These are phyloP conservation scores for Spodoptera picta DNA, from an alignment of 2,888 invertebrate genomes.

Conservation along the genomic window DNA sequence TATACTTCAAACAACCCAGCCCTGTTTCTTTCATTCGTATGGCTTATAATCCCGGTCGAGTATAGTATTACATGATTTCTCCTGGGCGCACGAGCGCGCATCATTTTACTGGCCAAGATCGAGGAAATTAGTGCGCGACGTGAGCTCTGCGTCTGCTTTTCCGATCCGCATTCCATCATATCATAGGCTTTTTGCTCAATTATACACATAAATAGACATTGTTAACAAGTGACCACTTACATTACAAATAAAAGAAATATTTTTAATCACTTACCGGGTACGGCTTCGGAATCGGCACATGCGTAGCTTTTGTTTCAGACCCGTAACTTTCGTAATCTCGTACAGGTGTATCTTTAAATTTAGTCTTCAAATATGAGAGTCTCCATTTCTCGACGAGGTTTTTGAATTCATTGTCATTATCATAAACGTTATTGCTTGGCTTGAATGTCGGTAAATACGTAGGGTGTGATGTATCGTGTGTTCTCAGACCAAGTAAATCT, in stretches of 20 bases:
- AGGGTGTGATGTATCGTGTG: conserved; percentile 79
- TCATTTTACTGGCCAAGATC: conserved; percentile 78
- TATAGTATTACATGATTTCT: conserved; percentile 82
- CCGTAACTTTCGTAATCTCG: conserved; percentile 78
- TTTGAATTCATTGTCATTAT: conserved; percentile 76
- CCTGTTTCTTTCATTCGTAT: conserved; percentile 19
- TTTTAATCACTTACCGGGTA: conserved; percentile 77
- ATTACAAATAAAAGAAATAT: conserved; percentile 26
- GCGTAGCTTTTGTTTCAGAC: conserved; percentile 76
- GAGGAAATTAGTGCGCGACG: conserved; percentile 87
- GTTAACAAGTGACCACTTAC: conserved; percentile 48
- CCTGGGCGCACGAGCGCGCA: conserved; percentile 73
- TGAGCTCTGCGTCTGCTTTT: conserved; percentile 71
- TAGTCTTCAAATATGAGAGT: conserved; percentile 80
- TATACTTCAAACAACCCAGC: background rate
- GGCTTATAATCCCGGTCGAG: conserved; percentile 54
- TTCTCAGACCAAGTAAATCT: conserved; percentile 81
- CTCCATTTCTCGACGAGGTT: conserved; percentile 81
- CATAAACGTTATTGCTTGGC: conserved; percentile 69
- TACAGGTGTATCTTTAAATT: conserved; percentile 73
- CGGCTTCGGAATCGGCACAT: conserved; percentile 80
- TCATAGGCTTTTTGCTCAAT: conserved; percentile 73
- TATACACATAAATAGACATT: conserved; percentile 63
- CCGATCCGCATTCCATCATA: conserved; percentile 85
- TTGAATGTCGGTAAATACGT: conserved; percentile 76